phyloP scores from a whole-genome alignment of 2,888 invertebrate genomes.

The Cosmorhoe ocellata region DNA sequence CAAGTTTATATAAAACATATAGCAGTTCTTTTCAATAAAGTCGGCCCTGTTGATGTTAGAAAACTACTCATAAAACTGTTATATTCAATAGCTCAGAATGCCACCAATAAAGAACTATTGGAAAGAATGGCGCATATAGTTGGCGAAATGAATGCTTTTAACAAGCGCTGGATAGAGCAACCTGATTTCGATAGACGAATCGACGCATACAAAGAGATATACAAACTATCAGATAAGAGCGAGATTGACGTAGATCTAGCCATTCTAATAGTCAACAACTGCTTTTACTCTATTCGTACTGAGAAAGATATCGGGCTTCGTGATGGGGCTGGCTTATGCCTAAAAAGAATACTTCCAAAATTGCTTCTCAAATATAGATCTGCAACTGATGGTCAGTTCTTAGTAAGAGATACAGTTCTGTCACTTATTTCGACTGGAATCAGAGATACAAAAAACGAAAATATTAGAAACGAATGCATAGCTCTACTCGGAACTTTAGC shows the following conservation, averaged over 20 bases:
- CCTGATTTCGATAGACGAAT: conserved; percentile 94
- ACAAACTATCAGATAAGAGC: conserved; percentile 71
- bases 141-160: conserved; percentile 91
- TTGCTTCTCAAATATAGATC: conserved; percentile 82
- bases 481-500: conserved; percentile 89
- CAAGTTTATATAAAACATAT: conserved; percentile 86
- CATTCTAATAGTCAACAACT: conserved; percentile 90
- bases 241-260: conserved; percentile 85
- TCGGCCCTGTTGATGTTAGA: conserved; percentile 85
- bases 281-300: conserved; percentile 88
- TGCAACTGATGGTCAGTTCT: conserved; percentile 83
- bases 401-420: conserved; percentile 89
- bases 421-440: conserved; percentile 88
- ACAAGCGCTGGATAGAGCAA: conserved; percentile 94
- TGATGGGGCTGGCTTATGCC: conserved; percentile 88
- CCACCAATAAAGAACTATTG: conserved; percentile 65
- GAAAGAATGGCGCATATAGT: conserved; percentile 81
- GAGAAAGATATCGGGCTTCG: conserved; percentile 92
- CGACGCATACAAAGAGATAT: conserved; percentile 88
- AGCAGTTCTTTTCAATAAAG: conserved; percentile 87
- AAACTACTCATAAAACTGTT: conserved; percentile 86
- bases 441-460: conserved; percentile 86
- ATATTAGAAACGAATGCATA: conserved; percentile 90
- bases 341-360: conserved; percentile 86
- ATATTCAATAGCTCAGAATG: conserved; percentile 79